Conservation (phyloP, 2,888 invertebrate species). For the Xestia ashworthii region DNA sequence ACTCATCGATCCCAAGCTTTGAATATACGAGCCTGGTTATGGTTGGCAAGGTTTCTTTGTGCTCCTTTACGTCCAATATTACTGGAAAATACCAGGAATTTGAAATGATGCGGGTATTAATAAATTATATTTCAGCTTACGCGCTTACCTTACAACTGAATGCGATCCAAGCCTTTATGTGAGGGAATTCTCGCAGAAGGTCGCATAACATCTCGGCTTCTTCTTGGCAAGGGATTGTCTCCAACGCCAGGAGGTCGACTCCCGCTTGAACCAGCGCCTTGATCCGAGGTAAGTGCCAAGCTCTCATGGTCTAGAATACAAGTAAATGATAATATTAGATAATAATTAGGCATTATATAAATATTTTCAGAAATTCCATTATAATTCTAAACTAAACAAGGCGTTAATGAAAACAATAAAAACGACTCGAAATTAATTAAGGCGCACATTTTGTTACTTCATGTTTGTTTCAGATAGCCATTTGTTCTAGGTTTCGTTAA, state of each 20-base stretch:
- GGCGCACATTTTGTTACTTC: conserved; percentile 69
- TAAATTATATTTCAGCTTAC: not conserved
- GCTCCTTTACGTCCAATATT: conserved; percentile 33
- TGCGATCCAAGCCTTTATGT: conserved; percentile 95
- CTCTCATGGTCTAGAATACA: conserved; percentile 90
- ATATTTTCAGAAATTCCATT: conserved; percentile 1
- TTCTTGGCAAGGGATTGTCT: conserved; percentile 97
- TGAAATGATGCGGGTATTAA: conserved; percentile 14
- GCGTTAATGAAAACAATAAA: conserved; percentile 49
- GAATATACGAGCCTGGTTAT: conserved; percentile 47
- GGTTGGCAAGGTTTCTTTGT: conserved; percentile 48
- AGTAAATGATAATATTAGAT: not conserved
- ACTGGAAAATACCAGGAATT: conserved; percentile 19
- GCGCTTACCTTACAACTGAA: conserved; percentile 95
- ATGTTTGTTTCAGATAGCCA: conserved; percentile 79
- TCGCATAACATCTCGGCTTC: conserved; percentile 96
- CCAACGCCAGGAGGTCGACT: conserved; percentile 96
- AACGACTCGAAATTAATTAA: conserved; percentile 67
- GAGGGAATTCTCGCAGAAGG: conserved; percentile 94
- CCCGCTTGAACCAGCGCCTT: conserved; percentile 95
- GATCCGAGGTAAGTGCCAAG: conserved; percentile 96
- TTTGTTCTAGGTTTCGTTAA: conserved; percentile 87
- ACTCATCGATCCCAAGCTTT: conserved; percentile 48
- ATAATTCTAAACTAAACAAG: conserved; percentile 35
- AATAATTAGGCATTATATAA: not conserved